Base-by-base conservation (phyloP, 1,140 invertebrate species). In the Cheumatopsyche charites region DNA sequence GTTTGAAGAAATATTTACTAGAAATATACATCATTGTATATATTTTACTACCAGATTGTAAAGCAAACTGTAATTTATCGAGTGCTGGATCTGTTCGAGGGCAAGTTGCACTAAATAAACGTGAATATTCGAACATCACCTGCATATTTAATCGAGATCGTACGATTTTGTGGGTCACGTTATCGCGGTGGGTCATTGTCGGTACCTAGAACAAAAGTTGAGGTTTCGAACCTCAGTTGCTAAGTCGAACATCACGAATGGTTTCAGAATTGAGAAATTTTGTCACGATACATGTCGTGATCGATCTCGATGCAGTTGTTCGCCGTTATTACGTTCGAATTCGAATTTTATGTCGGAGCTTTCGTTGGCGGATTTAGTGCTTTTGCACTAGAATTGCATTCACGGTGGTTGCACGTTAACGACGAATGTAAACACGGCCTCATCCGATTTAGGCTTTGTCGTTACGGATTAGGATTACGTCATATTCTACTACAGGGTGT, bases 81-180 rank as follows among this genome's bases (percentile, higher is more conserved):
- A 9, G 29, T 36, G 29, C 29, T 65, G 15, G 29, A 9, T 6
- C 29, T 9, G 29, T 36, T 9, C 29, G 29, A 65, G 62, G 3
- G 3, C 62, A 11, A 4, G 15, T 15, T 65, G 36, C 62, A 42
- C 29, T 36, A 36, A 29, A 36, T 65, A 42, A 65, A n/a, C 62
- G 41, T 65, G 62, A 42, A 65, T 65, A 65, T 65, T 65, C 43
- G 62, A 65, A 41, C 13, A 65, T n/a, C 13, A 11, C 17, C 9
- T 45, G 12, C 36, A 65, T 65, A 65, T 65, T 36, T 36, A 2
- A 58, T 3, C 13, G 23, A 58, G 15, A 36, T 62, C n/a, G 23
- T 26, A 29, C 23, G 58, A 29, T 36, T 29, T 58, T 25, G 58
- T 62, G 11, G 52, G 21, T 12, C 25, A 23, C 17, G 41, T 4